These are phyloP conservation scores for Smithornis capensis DNA, from an alignment of 2,113 vertebrate genomes.

Conservation along the genomic window DNA sequence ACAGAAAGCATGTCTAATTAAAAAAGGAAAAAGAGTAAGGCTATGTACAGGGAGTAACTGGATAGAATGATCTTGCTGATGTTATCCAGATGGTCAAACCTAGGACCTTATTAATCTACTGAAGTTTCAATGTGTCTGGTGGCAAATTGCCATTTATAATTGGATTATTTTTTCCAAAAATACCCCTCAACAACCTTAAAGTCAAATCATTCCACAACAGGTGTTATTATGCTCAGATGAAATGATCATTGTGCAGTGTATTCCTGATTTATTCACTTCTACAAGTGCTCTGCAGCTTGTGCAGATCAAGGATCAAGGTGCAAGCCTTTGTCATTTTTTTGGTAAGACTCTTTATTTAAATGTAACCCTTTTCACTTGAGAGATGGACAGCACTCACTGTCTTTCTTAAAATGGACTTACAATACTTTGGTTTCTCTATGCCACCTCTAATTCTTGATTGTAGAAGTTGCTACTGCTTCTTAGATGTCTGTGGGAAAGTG, in stretches of 20 bases:
- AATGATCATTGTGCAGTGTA: background rate
- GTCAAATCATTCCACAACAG: rapidly evolving
- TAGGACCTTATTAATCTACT: background rate
- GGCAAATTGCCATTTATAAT: background rate
- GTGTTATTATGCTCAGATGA: background rate
- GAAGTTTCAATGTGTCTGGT: background rate
- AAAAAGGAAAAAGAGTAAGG: background rate
- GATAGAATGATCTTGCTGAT: background rate
- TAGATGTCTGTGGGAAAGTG: background rate
- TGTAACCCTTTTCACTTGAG: background rate
- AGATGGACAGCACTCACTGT: background rate
- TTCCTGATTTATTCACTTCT: background rate
- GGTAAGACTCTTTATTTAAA: background rate
- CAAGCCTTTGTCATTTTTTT: background rate
- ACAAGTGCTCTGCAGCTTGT: background rate
- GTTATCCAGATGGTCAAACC: background rate
- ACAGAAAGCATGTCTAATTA: background rate
- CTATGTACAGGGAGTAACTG: background rate
- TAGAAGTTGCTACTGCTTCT: background rate
- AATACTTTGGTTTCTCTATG: background rate
- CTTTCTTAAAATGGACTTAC: background rate
- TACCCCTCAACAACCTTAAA: background rate
- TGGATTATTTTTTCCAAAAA: background rate
- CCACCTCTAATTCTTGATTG: background rate
- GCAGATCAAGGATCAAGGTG: background rate